A percentile compares a stretch with the other conserved stretches of the same genome.
Conservation (phyloP, 2,888 invertebrate genomes). For the Rotaria socialis region DNA sequence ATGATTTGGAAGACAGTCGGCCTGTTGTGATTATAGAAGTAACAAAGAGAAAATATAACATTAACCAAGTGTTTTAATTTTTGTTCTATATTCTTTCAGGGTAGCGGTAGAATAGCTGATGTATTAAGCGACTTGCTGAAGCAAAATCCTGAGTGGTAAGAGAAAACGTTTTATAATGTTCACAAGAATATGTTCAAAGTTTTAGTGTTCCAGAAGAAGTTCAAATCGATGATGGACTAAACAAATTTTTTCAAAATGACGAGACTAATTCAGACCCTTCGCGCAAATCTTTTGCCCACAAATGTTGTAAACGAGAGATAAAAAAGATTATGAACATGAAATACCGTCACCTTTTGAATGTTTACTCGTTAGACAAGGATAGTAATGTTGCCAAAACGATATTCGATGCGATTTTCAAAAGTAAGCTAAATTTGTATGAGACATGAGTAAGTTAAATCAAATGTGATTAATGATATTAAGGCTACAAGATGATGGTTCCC, state of each 20-base stretch:
- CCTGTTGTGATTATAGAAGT: neutral
- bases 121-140: conserved; percentile 1
- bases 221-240: neutral
- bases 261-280: neutral
- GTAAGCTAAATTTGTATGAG: neutral
- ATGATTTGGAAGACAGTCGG: neutral
- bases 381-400: conserved; percentile 3
- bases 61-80: neutral
- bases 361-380: neutral
- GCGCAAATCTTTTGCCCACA: neutral
- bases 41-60: neutral
- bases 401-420: neutral
- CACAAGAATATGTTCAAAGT: neutral
- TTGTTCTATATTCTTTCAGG: neutral
- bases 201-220: neutral
- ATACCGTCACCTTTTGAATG: neutral
- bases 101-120: neutral
- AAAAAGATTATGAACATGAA: neutral
- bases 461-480: neutral
- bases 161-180: neutral
- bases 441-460: neutral
- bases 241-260: neutral
- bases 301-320: neutral
- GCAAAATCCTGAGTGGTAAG: neutral
- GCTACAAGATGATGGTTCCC: neutral